Base-by-base conservation (phyloP, 2,113 vertebrate species). In the Daboia siamensis region DNA sequence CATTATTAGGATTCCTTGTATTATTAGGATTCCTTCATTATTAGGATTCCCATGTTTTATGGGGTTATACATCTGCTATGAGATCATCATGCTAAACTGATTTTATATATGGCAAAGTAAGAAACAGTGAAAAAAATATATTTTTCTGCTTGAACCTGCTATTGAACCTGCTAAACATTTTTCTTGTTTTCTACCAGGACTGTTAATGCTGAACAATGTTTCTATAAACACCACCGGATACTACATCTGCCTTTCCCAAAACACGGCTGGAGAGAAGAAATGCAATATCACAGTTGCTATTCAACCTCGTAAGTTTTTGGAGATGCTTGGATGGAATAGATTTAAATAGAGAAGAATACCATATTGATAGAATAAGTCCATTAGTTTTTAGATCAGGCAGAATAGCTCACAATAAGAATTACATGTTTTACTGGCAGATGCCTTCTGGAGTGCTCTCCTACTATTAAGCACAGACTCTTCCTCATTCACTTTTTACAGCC, bases 251-350 rank as follows among this genome's bases (percentile, higher is more conserved):
- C 97, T 95, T 11, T 97, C 99, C 33, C 93, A 69, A 59, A 99
- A 99, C n/a, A 23, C 4, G 2, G 94, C 98, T 55, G 98, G 96
- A 33, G 92, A 61, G 0, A 93, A 94, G 0, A 97, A 26, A 59
- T 99, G 98, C 97, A 99, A 99, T 96, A 96, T 99, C 90, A 99
- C 98, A 0, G 95, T 99, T 93, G 94, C 96, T 0, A 96, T 98
- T 89, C 56, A 97, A 93, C 97, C 97, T 15, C 94, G 99, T 99
- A 96, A 99, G 98, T 95, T 55, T 61, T 64, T 61, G 13, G 15
- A 15, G 3, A 64, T 59, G 29, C 46, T 64, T 26, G 44, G 24
- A 46, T 8, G 44, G 57, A 44, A 26, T 29, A 48, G 26, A 55
- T 23, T 55, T 12, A 86, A 86, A 23, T 24, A 51, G 85, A 51